Percentiles rank a stretch among this genome's conserved stretches.
phyloP scores from a whole-genome alignment of 2,113 vertebrate genomes.

The Raja brachyura region DNA sequence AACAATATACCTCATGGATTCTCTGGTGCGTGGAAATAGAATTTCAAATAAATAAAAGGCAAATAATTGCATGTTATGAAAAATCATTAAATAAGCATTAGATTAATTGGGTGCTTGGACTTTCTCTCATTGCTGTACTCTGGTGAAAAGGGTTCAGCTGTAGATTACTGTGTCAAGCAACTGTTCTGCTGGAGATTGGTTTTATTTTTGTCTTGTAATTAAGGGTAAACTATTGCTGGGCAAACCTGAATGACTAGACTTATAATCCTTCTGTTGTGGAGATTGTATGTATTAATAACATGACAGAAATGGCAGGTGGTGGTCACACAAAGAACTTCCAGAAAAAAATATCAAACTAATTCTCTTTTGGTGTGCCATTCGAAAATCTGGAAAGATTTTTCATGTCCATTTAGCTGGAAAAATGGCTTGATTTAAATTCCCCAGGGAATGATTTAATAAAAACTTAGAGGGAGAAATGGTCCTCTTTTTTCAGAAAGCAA shows the following conservation, averaged over 20 bases:
- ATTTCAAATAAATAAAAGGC: constrained; percentile 11
- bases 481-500: background rate
- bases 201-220: background rate
- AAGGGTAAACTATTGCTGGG: background rate
- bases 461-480: background rate
- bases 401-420: background rate
- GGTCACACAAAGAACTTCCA: background rate
- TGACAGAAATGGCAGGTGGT: background rate
- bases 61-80: constrained; percentile 18
- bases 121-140: background rate
- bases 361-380: background rate
- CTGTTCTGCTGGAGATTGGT: background rate
- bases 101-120: background rate
- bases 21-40: background rate
- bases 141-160: background rate
- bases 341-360: background rate
- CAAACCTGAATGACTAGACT: background rate
- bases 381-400: background rate
- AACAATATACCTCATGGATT: background rate
- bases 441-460: background rate
- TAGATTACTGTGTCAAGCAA: constrained; percentile 16
- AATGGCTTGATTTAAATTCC: background rate
- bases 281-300: constrained; percentile 2
- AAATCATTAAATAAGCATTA: constrained; percentile 16
- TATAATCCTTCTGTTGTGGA: background rate